Evolutionary conservation across 2,797 vertebrate genomes (phyloP).

Genomic region (Pangasius larnaudii): DNA sequence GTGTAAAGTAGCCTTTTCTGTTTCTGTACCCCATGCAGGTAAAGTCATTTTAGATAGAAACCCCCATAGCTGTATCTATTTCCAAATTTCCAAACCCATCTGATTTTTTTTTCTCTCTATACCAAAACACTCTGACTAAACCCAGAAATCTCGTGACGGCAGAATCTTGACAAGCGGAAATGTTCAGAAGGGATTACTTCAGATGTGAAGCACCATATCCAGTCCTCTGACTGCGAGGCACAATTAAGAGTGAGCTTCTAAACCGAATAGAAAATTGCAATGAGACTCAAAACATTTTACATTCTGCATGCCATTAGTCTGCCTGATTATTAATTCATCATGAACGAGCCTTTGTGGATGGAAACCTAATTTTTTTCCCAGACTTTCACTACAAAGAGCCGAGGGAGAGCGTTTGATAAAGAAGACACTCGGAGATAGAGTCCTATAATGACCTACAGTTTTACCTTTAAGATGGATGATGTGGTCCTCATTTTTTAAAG

Average conservation of each 20-base stretch:
- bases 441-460: conserved; percentile 53
- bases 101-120: neutral
- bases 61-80: neutral
- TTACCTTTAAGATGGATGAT: conserved; percentile 34
- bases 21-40: neutral
- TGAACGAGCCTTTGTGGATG: conserved; percentile 44
- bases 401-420: conserved; percentile 39
- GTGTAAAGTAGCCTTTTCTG: neutral
- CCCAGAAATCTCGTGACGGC: neutral
- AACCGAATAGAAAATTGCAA: conserved; percentile 56
- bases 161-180: conserved; percentile 49
- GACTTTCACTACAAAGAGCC: conserved; percentile 18
- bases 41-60: neutral
- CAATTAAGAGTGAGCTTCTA: conserved; percentile 62
- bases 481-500: conserved; percentile 10
- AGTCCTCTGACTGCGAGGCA: conserved; percentile 58
- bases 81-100: neutral
- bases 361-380: conserved; percentile 41
- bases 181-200: conserved; percentile 58
- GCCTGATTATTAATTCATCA: conserved; percentile 61
- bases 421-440: conserved; percentile 45
- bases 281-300: conserved; percentile 59
- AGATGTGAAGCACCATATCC: conserved; percentile 54
- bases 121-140: neutral
- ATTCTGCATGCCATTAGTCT: conserved; percentile 58